phyloP scores from a whole-genome alignment of 2,113 vertebrate species.

The Hydropotes inermis region DNA sequence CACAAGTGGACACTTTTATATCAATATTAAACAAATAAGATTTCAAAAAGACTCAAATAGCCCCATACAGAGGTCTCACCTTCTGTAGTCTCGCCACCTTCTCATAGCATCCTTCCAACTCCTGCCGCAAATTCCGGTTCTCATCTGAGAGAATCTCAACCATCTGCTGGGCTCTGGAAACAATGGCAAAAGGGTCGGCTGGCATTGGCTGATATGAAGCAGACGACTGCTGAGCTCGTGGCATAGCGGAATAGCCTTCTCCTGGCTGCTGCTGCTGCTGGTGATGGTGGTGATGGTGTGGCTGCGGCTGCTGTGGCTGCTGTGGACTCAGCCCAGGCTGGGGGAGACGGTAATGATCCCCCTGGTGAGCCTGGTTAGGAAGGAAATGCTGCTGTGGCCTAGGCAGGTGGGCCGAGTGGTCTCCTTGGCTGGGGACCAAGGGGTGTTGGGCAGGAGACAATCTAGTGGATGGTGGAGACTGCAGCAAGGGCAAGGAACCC shows the following conservation, averaged over 20 bases:
- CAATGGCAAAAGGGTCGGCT: slow-evolving; percentile 91
- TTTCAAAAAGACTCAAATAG: neutral
- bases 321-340: slow-evolving; percentile 78
- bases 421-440: slow-evolving; percentile 81
- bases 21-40: neutral
- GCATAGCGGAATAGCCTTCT: slow-evolving; percentile 86
- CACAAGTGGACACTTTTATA: neutral
- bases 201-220: slow-evolving; percentile 88
- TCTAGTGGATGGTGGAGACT: slow-evolving; percentile 88
- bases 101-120: slow-evolving; percentile 93
- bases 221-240: slow-evolving; percentile 87
- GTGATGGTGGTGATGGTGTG: slow-evolving; percentile 47
- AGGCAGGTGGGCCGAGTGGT: slow-evolving; percentile 77
- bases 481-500: slow-evolving; percentile 92
- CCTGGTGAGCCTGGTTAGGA: slow-evolving; percentile 84
- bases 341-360: slow-evolving; percentile 81
- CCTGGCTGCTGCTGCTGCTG: slow-evolving; percentile 79
- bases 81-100: slow-evolving; percentile 96
- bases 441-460: slow-evolving; percentile 84
- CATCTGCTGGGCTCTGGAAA: slow-evolving; percentile 95
- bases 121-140: slow-evolving; percentile 92
- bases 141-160: slow-evolving; percentile 95
- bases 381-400: slow-evolving; percentile 82
- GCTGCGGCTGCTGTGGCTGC: slow-evolving; percentile 70
- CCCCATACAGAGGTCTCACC: slow-evolving; percentile 77